phyloP scores from a whole-genome alignment of 2,797 vertebrate species.

The Pangasius larnaudii region DNA sequence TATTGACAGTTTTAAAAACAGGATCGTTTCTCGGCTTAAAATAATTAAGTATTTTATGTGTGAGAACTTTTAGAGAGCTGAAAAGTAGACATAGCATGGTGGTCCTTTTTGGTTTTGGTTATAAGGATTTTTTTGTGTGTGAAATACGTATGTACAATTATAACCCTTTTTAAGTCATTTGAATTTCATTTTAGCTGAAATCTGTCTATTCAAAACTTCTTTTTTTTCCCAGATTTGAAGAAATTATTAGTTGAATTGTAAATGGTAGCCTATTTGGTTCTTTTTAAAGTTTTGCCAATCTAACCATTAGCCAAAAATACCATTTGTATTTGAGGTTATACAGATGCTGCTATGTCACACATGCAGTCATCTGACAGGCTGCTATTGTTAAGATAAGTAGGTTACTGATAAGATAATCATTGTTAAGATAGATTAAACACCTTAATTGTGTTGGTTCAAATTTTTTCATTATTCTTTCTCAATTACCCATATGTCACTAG shows the following conservation, averaged over 20 bases:
- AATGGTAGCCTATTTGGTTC: neutral
- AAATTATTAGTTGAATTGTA: neutral
- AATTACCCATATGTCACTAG: neutral
- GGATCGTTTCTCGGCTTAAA: constrained; percentile 12
- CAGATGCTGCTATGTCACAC: neutral
- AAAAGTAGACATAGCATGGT: neutral
- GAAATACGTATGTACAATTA: neutral
- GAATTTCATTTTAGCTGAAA: neutral
- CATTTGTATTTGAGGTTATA: neutral
- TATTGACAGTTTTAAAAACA: neutral
- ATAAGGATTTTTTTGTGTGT: neutral
- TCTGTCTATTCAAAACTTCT: neutral
- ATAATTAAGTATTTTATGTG: neutral
- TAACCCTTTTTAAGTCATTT: neutral
- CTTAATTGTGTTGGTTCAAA: neutral
- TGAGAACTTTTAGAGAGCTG: neutral
- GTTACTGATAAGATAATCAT: neutral
- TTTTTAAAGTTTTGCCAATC: neutral
- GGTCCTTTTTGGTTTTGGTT: neutral
- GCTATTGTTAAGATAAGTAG: neutral
- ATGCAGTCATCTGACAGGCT: neutral
- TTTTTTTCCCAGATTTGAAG: neutral
- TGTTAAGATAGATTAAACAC: neutral
- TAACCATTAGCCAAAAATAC: neutral
- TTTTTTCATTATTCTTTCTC: neutral